Evolutionary conservation across 2,113 vertebrate species (phyloP), one percentile per base, ranked within the genome.

Genomic region (Corapipo altera): DNA sequence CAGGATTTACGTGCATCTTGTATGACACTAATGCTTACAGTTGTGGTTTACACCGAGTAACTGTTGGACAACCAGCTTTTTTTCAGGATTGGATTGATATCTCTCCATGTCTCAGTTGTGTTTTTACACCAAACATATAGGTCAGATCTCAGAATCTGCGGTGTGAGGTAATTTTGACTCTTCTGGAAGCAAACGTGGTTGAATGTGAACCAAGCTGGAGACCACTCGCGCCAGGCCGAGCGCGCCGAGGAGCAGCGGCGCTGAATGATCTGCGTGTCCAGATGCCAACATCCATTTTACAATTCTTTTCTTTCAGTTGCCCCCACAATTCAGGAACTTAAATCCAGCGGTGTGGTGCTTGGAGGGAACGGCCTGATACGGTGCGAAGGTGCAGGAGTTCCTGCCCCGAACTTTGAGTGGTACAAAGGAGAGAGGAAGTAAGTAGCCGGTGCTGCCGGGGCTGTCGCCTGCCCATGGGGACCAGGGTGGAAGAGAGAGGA

Each of bases 371-470:
- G 98, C 77, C 94, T 99, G 97, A 98, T 99, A 87, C 98, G 99
- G 86, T 99, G 99, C 3, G 99, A 99, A 97, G 99, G 99, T 72
- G 98, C 99, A 66, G 99, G 99, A 82, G 98, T 99, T 75, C 99
- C 99, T 51, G 95, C 98, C 92, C 99, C 99, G 7, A 72, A 96
- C 57, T 99, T 99, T 59, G 99, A 99, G 97, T 99, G 99, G 99
- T 99, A 98, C 98, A 99, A 97, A 98, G 99, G 99, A 88, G 99
- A 99, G 90, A 99, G 99, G 98, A 99, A 99, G 99, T 99, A 98
- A 99, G 99, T 97, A 94, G 89, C 89, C 3, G 2, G 66, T 5
- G 28, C 89, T 85, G 88, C 59, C 61, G 37, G 22, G 66, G 76
- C 58, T 17, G 58, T 10, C 15, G 15, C 65, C 8, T 27, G 55